phyloP scores from a whole-genome alignment of 2,888 invertebrate genomes.

The Hypomecis punctinalis region DNA sequence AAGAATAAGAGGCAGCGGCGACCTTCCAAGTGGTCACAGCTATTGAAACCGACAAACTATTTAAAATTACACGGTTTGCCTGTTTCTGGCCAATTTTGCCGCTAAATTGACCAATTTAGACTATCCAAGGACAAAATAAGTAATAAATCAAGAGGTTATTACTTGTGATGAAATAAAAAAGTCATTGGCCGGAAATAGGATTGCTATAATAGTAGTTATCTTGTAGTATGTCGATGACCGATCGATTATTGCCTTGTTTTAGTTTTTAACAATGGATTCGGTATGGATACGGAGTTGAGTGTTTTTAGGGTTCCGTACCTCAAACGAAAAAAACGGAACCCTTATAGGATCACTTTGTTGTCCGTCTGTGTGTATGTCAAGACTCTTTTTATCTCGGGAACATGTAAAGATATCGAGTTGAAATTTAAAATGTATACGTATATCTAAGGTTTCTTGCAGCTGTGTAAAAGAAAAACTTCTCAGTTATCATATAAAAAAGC shows the following conservation, averaged over 20 bases:
- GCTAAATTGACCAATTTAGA: constrained; percentile 72
- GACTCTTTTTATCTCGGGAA: too few species aligned
- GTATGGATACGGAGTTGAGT: too few species aligned
- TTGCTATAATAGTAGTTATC: constrained; percentile 17
- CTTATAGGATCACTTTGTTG: too few species aligned
- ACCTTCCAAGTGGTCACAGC: constrained; percentile 38
- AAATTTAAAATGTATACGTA: too few species aligned
- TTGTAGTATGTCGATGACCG: constrained; percentile 23
- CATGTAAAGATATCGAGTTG: too few species aligned
- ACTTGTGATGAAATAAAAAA: constrained; percentile 52
- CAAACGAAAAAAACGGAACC: too few species aligned
- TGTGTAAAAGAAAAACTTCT: too few species aligned
- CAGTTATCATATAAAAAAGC: too few species aligned
- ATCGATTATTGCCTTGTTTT: constrained; percentile 21
- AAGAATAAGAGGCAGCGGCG: constrained; percentile 25
- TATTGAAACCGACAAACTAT: constrained; percentile 55
- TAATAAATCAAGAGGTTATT: constrained; percentile 66
- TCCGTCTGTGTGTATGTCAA: too few species aligned
- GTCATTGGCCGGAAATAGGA: constrained; percentile 44
- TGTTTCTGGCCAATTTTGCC: constrained; percentile 62
- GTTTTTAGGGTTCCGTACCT: too few species aligned
- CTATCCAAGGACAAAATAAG: constrained; percentile 62
- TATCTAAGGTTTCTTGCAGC: too few species aligned
- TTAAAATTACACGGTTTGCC: constrained; percentile 65
- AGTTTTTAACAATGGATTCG: too few species aligned